A percentile compares a stretch with the other conserved stretches of the same genome.
These are phyloP conservation scores for Mola mola DNA, from an alignment of 2,113 vertebrate species.

Conservation along the genomic window DNA sequence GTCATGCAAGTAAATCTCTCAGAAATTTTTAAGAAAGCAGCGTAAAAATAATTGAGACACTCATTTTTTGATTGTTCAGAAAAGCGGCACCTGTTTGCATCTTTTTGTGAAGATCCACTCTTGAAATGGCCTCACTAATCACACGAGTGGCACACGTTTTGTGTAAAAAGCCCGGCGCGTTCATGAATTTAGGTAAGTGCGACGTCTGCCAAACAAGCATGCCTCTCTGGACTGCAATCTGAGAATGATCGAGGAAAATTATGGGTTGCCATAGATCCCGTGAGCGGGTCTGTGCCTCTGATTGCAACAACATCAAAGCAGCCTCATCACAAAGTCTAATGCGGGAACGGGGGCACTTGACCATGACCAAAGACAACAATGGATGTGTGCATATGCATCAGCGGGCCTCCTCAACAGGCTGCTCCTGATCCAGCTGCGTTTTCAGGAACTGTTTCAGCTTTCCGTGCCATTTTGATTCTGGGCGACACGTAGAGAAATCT, in stretches of 20 bases:
- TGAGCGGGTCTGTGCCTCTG: constrained; percentile 46
- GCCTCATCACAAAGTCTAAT: constrained; percentile 80
- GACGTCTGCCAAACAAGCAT: constrained; percentile 23
- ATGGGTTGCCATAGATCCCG: constrained; percentile 62
- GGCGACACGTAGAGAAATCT: too few species aligned
- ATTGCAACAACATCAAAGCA: constrained; percentile 75
- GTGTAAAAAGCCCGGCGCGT: constrained; percentile 10
- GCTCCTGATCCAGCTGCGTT: too few species aligned
- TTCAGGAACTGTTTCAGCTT: too few species aligned
- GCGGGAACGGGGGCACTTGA: constrained; percentile 63
- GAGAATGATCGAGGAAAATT: constrained; percentile 48
- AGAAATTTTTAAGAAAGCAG: too few species aligned
- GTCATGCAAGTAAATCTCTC: too few species aligned
- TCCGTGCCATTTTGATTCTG: too few species aligned
- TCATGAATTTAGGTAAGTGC: constrained; percentile 43
- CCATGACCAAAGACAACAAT: constrained; percentile 63
- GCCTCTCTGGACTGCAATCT: constrained; percentile 25
- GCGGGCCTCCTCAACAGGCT: not conserved
- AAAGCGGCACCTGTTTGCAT: too few species aligned
- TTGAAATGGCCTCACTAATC: constrained; percentile 1
- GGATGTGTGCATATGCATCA: constrained; percentile 51
- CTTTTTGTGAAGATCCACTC: too few species aligned
- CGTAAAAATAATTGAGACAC: too few species aligned
- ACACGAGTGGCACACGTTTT: constrained; percentile 18
- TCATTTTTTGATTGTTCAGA: too few species aligned